Evolutionary conservation across 2,797 vertebrate species (phyloP).

Genomic region (Poeciliopsis turneri): DNA sequence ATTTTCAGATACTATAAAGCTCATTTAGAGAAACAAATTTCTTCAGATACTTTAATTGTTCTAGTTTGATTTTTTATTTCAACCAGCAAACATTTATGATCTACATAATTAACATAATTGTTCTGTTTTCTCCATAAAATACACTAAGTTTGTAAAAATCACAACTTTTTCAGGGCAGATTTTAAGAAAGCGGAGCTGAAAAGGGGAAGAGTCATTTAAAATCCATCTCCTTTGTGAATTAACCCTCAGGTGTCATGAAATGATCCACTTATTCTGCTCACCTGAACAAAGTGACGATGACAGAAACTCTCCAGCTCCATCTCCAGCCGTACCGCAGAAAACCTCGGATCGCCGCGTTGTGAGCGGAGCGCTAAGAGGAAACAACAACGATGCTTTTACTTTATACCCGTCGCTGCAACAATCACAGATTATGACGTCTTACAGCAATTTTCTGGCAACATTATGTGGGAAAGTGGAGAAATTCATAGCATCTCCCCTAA

Average conservation of each 20-base stretch:
- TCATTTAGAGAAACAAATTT: no score
- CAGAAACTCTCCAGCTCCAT: constrained; percentile 92
- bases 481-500: neutral
- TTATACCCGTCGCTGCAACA: neutral
- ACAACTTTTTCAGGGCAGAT: neutral
- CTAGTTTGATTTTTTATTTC: neutral
- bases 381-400: no score
- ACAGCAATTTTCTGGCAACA: neutral
- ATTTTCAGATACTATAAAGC: no score
- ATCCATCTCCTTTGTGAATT: neutral
- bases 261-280: constrained; percentile 66
- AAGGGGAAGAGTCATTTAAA: neutral
- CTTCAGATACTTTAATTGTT: neutral
- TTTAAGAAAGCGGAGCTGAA: neutral
- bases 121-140: neutral
- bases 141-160: neutral
- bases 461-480: neutral
- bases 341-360: constrained; percentile 87
- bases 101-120: neutral
- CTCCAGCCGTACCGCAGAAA: constrained; percentile 94
- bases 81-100: neutral
- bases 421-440: neutral
- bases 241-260: neutral
- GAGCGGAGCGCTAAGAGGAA: constrained; percentile 83
- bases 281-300: constrained; percentile 91